Evolutionary conservation across 2,797 vertebrate species (phyloP).

Genomic region (Semotilus atromaculatus): DNA sequence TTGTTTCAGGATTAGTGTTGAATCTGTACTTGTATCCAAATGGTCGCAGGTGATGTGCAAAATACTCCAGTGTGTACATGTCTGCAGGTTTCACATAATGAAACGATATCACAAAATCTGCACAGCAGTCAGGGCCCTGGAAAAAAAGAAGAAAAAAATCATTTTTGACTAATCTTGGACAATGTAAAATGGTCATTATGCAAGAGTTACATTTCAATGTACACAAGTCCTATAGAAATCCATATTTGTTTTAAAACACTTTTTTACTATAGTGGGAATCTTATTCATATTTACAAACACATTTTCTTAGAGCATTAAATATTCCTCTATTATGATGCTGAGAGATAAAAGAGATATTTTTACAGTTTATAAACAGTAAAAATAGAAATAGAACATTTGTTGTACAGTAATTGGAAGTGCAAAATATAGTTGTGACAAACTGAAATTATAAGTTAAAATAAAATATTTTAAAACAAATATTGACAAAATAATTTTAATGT

Average conservation of each 20-base stretch:
- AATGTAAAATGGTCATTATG: neutral
- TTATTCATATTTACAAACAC: neutral
- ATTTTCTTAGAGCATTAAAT: neutral
- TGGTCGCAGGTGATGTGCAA: conserved; percentile 80
- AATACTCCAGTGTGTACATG: conserved; percentile 85
- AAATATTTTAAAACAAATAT: neutral
- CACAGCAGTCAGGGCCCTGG: conserved; percentile 84
- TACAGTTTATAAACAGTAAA: neutral
- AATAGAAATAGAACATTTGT: neutral
- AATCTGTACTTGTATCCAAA: conserved; percentile 83
- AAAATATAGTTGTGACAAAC: neutral
- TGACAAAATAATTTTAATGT: neutral
- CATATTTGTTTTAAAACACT: neutral
- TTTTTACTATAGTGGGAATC: neutral
- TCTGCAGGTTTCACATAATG: conserved; percentile 80
- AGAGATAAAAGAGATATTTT: neutral
- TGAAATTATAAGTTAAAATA: neutral
- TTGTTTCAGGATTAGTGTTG: conserved; percentile 59
- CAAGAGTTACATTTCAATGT: neutral
- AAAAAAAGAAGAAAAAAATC: conserved; percentile 56
- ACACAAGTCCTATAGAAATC: neutral
- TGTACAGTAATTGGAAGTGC: neutral
- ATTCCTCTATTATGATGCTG: neutral
- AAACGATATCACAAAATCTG: conserved; percentile 81
- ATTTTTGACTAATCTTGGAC: neutral